phyloP scores from a whole-genome alignment of 2,888 invertebrate genomes.

The Agrilus biguttatus region DNA sequence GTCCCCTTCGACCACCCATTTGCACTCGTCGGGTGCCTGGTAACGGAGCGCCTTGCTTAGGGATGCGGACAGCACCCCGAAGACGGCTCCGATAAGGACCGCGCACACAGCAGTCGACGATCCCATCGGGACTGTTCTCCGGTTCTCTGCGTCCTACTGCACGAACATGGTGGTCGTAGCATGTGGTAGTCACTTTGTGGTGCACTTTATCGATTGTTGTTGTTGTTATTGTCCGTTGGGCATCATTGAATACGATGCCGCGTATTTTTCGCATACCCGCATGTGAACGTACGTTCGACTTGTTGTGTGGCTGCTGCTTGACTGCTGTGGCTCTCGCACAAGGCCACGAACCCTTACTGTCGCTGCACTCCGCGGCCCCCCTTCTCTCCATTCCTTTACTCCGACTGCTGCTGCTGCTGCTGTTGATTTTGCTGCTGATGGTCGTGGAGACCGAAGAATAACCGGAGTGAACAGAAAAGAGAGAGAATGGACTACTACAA shows the following conservation, averaged over 20 bases:
- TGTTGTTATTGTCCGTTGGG: slow-evolving; percentile 1
- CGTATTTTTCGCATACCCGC: slow-evolving; percentile 33
- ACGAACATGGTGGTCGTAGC: no score
- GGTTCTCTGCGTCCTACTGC: not conserved
- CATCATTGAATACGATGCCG: not conserved
- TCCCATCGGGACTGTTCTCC: slow-evolving; percentile 23
- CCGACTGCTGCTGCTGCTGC: no score
- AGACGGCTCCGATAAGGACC: slow-evolving; percentile 43
- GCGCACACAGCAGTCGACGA: slow-evolving; percentile 43
- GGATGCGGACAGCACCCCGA: slow-evolving; percentile 44
- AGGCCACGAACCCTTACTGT: slow-evolving; percentile 31
- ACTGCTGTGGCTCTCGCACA: slow-evolving; percentile 32
- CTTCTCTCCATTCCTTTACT: slow-evolving; percentile 8
- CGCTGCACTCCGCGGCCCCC: slow-evolving; percentile 19
- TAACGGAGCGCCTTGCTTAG: slow-evolving; percentile 49
- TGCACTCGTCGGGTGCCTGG: slow-evolving; percentile 70
- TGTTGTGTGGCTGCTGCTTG: slow-evolving; percentile 43
- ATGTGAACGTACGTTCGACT: slow-evolving; percentile 33
- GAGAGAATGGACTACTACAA: slow-evolving; percentile 20
- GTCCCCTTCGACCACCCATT: slow-evolving; percentile 56
- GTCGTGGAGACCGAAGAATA: slow-evolving; percentile 6
- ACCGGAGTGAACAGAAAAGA: slow-evolving; percentile 25
- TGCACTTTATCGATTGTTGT: not conserved
- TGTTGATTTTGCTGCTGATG: no score
- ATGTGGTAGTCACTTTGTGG: no score